phyloP scores from a whole-genome alignment of 2,113 vertebrate genomes.

The Podilymbus podiceps region DNA sequence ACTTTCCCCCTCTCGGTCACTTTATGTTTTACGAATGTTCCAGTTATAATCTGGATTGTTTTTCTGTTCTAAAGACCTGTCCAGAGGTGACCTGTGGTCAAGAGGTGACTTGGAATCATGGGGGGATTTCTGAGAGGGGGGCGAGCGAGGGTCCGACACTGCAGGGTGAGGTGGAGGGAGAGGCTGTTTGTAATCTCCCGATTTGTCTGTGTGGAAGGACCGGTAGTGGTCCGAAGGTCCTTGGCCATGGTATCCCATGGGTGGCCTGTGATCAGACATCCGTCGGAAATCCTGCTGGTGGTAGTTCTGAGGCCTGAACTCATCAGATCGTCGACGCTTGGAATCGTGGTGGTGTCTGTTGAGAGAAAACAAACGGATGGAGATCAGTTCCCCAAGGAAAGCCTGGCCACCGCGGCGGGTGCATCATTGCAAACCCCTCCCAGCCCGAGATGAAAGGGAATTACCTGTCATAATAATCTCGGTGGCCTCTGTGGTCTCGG shows the following conservation, averaged over 20 bases:
- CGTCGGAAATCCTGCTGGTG: constrained; percentile 91
- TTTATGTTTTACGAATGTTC: constrained; percentile 89
- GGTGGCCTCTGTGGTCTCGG: constrained; percentile 89
- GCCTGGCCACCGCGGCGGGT: fast-evolving
- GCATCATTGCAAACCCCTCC: fast-evolving
- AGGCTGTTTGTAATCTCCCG: constrained; percentile 84
- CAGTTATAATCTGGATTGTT: constrained; percentile 87
- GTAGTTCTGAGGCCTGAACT: constrained; percentile 90
- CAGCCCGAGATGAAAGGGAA: not conserved
- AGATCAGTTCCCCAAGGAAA: not conserved
- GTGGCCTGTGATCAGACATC: constrained; percentile 87
- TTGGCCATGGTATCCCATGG: constrained; percentile 81
- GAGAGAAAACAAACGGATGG: not conserved
- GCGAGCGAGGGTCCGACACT: constrained; percentile 88
- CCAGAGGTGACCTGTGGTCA: constrained; percentile 79
- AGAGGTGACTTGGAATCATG: constrained; percentile 89
- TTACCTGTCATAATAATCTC: constrained; percentile 95
- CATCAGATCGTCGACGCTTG: constrained; percentile 89
- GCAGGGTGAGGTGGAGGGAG: constrained; percentile 76
- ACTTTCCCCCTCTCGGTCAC: not conserved
- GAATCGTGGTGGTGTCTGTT: constrained; percentile 88
- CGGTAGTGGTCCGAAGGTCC: constrained; percentile 89
- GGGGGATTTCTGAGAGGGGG: constrained; percentile 91
- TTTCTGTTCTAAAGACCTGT: constrained; percentile 88
- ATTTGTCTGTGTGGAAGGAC: constrained; percentile 87